A percentile compares a stretch with the other conserved stretches of the same genome.
These are phyloP conservation scores for Pandemis heparana DNA, from an alignment of 2,888 invertebrate species.

Conservation along the genomic window DNA sequence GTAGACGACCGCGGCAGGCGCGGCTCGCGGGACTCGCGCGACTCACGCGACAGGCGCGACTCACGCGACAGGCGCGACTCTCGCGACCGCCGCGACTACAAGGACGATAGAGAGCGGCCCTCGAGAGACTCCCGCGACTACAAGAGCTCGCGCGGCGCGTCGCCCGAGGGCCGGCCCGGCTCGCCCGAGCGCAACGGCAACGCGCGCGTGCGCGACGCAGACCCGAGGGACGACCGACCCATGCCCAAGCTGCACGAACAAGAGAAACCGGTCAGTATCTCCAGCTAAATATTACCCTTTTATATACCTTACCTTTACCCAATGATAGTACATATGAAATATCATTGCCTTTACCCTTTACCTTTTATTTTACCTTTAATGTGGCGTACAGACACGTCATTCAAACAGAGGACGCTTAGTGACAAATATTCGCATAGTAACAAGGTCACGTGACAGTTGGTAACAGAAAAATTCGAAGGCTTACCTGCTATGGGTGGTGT, in stretches of 20 bases:
- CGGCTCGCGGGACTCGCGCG: constrained; percentile 47
- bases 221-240: constrained; percentile 62
- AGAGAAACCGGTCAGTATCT: constrained; percentile 88
- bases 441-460: no score
- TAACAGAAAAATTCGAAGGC: no score
- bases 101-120: constrained; percentile 40
- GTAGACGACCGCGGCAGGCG: constrained; percentile 51
- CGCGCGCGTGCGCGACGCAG: constrained; percentile 56
- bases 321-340: no score
- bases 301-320: no score
- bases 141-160: constrained; percentile 23
- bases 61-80: constrained; percentile 53
- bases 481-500: no score
- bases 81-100: constrained; percentile 54
- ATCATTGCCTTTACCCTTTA: no score
- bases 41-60: constrained; percentile 49
- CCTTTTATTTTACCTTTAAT: no score
- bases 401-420: no score
- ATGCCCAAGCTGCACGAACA: constrained; percentile 91
- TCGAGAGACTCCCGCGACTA: constrained; percentile 49
- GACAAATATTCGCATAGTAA: no score
- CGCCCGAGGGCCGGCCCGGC: constrained; percentile 31
- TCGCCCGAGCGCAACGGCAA: constrained; percentile 62
- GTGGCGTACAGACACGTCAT: no score
- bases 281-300: not conserved